A percentile compares a stretch with the other conserved stretches of the same genome.
Evolutionary conservation across 1,140 invertebrate species (phyloP).

Genomic region (Drosophila pectinifera): DNA sequence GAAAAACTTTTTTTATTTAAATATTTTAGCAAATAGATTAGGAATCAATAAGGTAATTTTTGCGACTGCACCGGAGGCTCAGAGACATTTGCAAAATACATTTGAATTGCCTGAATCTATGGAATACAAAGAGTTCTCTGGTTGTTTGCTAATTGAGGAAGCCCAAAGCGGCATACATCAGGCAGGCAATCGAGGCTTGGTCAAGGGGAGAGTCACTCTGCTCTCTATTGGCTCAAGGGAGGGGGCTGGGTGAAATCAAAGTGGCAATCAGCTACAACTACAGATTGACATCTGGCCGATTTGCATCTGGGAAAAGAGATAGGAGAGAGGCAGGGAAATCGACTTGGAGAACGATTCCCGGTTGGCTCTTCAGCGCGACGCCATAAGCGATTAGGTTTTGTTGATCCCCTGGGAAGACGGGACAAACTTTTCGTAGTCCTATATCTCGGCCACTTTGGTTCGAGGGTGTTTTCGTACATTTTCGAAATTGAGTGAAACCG

Average conservation of each 20-base stretch:
- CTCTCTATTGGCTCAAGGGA: background rate
- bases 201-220: background rate
- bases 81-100: slow-evolving; percentile 29
- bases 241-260: slow-evolving; percentile 23
- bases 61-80: background rate
- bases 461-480: slow-evolving; percentile 55
- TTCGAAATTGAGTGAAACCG: slow-evolving; percentile 77
- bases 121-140: background rate
- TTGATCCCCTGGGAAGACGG: slow-evolving; percentile 67
- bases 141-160: slow-evolving; percentile 47
- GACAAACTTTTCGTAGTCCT: slow-evolving; percentile 18
- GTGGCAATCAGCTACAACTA: slow-evolving; percentile 69
- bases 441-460: slow-evolving; percentile 24
- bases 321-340: slow-evolving; percentile 28
- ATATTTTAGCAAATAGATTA: too few relatives aligned
- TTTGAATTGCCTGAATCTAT: slow-evolving; percentile 23
- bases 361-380: slow-evolving; percentile 63
- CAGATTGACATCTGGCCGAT: slow-evolving; percentile 79
- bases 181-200: slow-evolving; percentile 9
- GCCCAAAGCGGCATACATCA: background rate
- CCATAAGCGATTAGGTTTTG: slow-evolving; percentile 83
- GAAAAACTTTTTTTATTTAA: too few relatives aligned
- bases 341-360: slow-evolving; percentile 52
- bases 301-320: slow-evolving; percentile 63
- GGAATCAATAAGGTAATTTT: too few relatives aligned